Base-by-base conservation (phyloP, 1,140 invertebrate species). In the Asbolus verrucosus region DNA sequence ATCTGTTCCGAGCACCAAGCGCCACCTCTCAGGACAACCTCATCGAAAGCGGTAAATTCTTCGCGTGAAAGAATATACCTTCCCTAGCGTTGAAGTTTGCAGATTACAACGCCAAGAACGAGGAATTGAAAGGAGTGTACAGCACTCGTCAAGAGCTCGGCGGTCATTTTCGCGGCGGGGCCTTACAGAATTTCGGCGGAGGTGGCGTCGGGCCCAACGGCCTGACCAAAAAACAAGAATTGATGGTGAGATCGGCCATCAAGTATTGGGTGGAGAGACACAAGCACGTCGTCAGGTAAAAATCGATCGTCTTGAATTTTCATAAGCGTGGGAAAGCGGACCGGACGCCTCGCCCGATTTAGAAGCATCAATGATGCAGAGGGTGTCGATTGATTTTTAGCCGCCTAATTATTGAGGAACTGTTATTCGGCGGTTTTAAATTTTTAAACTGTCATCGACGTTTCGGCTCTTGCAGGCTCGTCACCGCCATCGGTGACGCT, bases 201-300 rank as follows among this genome's bases (percentile, higher is more conserved):
- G 77, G 78, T 4, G 85, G 84, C 2, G 83, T 85, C 9, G 85
- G 86, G 11, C 91, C 92, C 0, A 93, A 93, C 76, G 91, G 91
- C 0, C 80, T 94, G 15, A 90, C 90, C 0, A 91, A 91, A 76
- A 94, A 93, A 76, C 91, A 93, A 79, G 91, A 94, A 78, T 86
- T 92, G 81, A 83, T 93, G 76, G 92, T 93, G 0, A 83, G 92
- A 73, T 93, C 91, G 21, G 91, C 92, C 36, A 94, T 94, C 66
- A 93, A 93, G 75, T 94, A 94, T 76, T 94, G 92, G 92, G 92
- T 94, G 1, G 92, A 94, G 77, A 82, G 92, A 38, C 92, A 94
- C 79, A 94, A 94, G 78, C 92, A 94, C 77, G 89, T 94, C 54
- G 92, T 94, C 21, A 89, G 90, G 91, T 92, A 77, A 83, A 30